Percentiles rank a stretch among this genome's conserved stretches.
These are phyloP conservation scores for Bombus breviceps DNA, from an alignment of 1,140 invertebrate species.

Conservation along the genomic window DNA sequence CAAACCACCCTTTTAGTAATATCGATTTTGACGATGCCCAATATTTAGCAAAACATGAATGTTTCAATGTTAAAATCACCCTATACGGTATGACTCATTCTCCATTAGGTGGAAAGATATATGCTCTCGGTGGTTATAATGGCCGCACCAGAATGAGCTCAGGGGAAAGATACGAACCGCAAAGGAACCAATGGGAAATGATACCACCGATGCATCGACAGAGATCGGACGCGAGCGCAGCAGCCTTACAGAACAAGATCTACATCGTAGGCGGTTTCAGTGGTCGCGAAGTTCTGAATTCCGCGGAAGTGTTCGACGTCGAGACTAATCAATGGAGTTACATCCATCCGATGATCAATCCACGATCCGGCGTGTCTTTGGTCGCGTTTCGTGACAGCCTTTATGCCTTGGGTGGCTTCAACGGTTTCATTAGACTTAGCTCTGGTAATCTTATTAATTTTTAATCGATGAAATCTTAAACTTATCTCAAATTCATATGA, in stretches of 20 bases:
- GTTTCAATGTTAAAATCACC: not conserved
- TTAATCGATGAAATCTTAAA: too few species aligned
- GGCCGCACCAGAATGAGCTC: constrained; percentile 90
- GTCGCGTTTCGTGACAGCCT: constrained; percentile 87
- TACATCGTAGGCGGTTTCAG: constrained; percentile 91
- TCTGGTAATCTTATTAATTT: constrained; percentile 58
- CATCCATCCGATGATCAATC: constrained; percentile 89
- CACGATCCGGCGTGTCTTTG: constrained; percentile 90
- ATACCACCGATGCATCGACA: constrained; percentile 91
- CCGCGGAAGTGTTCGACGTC: constrained; percentile 86
- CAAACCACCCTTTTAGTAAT: too few species aligned
- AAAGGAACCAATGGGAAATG: constrained; percentile 91
- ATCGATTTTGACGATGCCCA: too few species aligned
- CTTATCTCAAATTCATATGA: too few species aligned
- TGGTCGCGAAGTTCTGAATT: constrained; percentile 86
- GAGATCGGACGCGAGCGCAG: constrained; percentile 89
- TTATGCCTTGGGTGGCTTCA: constrained; percentile 90
- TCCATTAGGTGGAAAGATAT: constrained; percentile 86
- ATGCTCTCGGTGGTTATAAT: constrained; percentile 95
- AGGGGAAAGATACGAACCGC: constrained; percentile 88
- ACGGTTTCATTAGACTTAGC: constrained; percentile 85
- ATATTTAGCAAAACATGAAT: too few species aligned
- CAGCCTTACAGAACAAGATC: constrained; percentile 81
- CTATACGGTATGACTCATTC: not conserved
- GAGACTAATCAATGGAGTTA: constrained; percentile 88